Evolutionary conservation across 2,888 invertebrate species (phyloP).

Genomic region (Sphaerophoria rueppellii): DNA sequence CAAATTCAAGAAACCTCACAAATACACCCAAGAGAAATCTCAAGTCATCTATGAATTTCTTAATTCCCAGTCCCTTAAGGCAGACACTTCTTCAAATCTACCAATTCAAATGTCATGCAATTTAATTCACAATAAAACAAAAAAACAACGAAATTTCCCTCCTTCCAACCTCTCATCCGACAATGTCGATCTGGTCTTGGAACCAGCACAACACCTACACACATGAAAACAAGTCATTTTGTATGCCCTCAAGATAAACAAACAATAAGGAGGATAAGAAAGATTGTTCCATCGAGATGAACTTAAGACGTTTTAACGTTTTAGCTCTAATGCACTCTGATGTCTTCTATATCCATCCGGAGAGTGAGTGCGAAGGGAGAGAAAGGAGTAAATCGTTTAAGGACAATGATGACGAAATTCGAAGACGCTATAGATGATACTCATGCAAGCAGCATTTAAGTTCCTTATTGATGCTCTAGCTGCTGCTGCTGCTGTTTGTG

Average conservation of each 20-base stretch:
- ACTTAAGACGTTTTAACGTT: conserved; percentile 67
- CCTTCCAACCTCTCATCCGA: background rate
- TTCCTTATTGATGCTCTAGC: conserved; percentile 27
- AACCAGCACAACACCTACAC: conserved; percentile 11
- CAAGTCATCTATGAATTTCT: conserved; percentile 51
- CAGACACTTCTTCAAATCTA: background rate
- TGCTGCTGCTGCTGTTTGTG: conserved; percentile 32
- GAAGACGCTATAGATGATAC: background rate
- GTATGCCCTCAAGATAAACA: conserved; percentile 60
- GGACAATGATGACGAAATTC: conserved; percentile 42
- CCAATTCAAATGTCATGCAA: conserved; percentile 11
- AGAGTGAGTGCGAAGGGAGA: background rate
- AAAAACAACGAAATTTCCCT: conserved; percentile 9
- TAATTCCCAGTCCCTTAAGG: conserved; percentile 6
- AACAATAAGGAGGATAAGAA: conserved; percentile 60
- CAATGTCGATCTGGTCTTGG: too few relatives aligned
- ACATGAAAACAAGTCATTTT: conserved; percentile 40
- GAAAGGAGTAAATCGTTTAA: background rate
- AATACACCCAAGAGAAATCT: conserved; percentile 29
- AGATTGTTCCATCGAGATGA: conserved; percentile 61
- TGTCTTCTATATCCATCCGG: conserved; percentile 41
- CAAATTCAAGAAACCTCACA: conserved; percentile 4
- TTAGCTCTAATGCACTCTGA: conserved; percentile 68
- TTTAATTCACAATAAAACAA: conserved; percentile 14
- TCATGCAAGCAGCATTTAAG: conserved; percentile 1